These are phyloP conservation scores for Spondyliosoma cantharus DNA, from an alignment of 2,797 vertebrate species.

Conservation along the genomic window DNA sequence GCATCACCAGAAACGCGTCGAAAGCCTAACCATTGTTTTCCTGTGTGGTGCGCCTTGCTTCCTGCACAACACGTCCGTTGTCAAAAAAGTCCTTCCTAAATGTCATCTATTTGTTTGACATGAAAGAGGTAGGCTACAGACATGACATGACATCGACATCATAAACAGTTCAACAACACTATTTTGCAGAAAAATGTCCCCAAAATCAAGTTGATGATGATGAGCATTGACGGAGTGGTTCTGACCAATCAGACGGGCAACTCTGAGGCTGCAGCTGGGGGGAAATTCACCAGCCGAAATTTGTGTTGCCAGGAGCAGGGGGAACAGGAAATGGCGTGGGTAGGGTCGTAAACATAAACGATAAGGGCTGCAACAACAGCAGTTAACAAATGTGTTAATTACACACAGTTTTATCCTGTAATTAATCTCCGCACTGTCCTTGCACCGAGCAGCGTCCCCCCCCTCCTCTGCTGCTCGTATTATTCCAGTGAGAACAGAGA, in stretches of 20 bases:
- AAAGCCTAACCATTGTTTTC: no score
- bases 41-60: no score
- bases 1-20: no score
- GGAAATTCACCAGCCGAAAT: neutral
- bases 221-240: neutral
- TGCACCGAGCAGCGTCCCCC: neutral
- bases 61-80: no score
- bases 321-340: neutral
- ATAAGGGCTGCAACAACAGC: neutral
- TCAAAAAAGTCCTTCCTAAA: no score
- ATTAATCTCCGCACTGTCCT: neutral
- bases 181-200: no score
- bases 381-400: conserved; percentile 1
- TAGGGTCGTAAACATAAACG: neutral
- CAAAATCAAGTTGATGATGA: no score
- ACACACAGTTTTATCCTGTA: neutral
- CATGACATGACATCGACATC: no score
- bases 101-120: no score
- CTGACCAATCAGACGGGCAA: neutral
- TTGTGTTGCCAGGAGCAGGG: neutral
- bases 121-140: no score
- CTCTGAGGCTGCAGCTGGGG: neutral
- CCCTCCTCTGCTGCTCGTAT: neutral
- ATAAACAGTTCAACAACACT: no score
- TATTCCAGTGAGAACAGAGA: neutral